Percentiles rank a stretch among this genome's conserved stretches.
These are phyloP conservation scores for Mystacides longicornis DNA, from an alignment of 2,888 invertebrate genomes.

Conservation along the genomic window DNA sequence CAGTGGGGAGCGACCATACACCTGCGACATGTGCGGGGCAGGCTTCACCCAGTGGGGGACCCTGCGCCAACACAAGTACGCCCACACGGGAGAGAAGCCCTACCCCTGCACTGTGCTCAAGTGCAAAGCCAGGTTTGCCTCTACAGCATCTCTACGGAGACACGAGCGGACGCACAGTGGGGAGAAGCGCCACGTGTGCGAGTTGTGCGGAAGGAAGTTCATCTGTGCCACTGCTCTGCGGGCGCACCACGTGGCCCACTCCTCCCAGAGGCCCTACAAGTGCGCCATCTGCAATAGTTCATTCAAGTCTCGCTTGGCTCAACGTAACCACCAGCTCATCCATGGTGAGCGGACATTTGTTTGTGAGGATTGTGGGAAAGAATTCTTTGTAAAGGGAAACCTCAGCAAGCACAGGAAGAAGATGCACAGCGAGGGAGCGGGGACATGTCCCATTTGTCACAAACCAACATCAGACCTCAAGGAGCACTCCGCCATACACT, in stretches of 20 bases:
- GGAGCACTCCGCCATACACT: conserved; percentile 50
- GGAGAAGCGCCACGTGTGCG: conserved; percentile 16
- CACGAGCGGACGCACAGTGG: conserved; percentile 17
- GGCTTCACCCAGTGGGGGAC: conserved; percentile 14
- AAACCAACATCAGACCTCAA: conserved; percentile 37
- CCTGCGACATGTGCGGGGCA: conserved; percentile 31
- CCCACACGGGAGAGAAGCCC: conserved; percentile 43
- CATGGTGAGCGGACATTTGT: conserved; percentile 30
- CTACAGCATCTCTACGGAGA: conserved; percentile 5
- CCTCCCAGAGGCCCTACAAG: conserved; percentile 45
- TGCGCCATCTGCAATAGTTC: conserved; percentile 49
- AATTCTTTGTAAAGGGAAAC: conserved; percentile 50
- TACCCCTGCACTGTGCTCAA: conserved; percentile 34
- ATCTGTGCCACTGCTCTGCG: conserved; percentile 35
- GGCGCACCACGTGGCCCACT: conserved; percentile 39
- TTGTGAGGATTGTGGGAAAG: conserved; percentile 41
- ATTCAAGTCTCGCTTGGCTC: conserved; percentile 44
- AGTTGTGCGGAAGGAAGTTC: conserved; percentile 33
- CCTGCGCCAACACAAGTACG: conserved; percentile 26
- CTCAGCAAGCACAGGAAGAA: conserved; percentile 47
- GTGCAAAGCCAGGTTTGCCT: conserved; percentile 12
- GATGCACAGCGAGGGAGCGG: conserved; percentile 51
- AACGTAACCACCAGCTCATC: conserved; percentile 43
- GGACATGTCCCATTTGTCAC: conserved; percentile 32
- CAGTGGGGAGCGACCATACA: conserved; percentile 40